Conservation (phyloP, 2,113 vertebrate genomes). For the Cricetomys ansorgei region DNA sequence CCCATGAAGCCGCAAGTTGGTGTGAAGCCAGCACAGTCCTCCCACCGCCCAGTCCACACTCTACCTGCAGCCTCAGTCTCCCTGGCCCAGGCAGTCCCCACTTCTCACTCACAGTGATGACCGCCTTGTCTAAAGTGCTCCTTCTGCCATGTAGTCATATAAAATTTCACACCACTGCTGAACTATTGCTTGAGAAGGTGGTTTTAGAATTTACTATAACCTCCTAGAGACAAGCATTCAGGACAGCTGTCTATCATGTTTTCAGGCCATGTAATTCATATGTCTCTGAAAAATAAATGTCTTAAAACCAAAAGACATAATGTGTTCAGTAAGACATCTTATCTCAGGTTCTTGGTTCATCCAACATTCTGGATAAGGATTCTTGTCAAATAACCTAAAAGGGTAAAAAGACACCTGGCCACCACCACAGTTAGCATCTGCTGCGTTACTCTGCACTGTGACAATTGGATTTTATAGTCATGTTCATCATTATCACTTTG, state of each 20-base stretch:
- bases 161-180: not conserved
- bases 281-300: slow-evolving; percentile 53
- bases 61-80: not conserved
- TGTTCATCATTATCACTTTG: not conserved
- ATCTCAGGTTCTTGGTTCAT: slow-evolving; percentile 35
- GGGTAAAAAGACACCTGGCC: not conserved
- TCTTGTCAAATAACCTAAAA: not conserved
- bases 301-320: slow-evolving; percentile 42
- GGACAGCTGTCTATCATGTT: not conserved
- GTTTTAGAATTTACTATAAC: slow-evolving; percentile 43
- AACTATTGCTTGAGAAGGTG: slow-evolving; percentile 40
- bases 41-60: not conserved
- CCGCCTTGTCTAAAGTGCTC: not conserved
- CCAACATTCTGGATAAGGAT: not conserved
- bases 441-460: not conserved
- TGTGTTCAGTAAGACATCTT: slow-evolving; percentile 34
- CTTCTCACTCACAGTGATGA: not conserved
- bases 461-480: not conserved
- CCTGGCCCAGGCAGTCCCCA: not conserved
- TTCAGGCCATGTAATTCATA: not conserved
- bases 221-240: not conserved
- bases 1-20: not conserved
- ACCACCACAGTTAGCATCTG: slow-evolving; percentile 11
- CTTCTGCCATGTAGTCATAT: not conserved
- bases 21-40: not conserved